Evolutionary conservation across 2,113 vertebrate species (phyloP), one percentile per base, ranked within the genome.

Genomic region (Phrynosoma blainvillii): DNA sequence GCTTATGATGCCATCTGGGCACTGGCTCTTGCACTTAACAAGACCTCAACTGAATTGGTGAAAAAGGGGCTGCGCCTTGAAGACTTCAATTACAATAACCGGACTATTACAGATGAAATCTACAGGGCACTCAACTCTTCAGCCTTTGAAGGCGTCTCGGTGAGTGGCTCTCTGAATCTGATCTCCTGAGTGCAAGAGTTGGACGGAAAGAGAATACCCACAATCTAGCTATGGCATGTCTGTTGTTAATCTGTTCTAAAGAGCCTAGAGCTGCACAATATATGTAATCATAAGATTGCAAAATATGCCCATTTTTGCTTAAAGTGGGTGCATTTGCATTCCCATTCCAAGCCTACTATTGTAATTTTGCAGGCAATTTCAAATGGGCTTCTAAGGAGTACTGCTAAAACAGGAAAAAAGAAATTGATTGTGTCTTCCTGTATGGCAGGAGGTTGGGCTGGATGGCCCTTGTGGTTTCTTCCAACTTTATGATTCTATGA

Each of bases 71-170:
- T 98, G 12, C 95, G 98, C 3, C 91, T 99, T 90, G 98, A 99
- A 90, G 98, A 99, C 93, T 99, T 99, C 95, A 99, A 99, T 95
- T 99, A 99, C 91, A 99, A 99, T 96, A 99, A 99, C 96, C 97
- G 98, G 82, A 98, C 98, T 91, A 99, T 99, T 90, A 99, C 98
- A 0, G 96, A 98, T 0, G 98, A 99, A 93, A 99, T 99, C 94
- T 99, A 99, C 95, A 92, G 98, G 4, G 98, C 98, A 0, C 98
- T 99, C 95, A 99, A 99, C 96, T 99, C 98, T 4, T 99, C 98
- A 0, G 98, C 98, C 83, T 99, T 99, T 0, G 98, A 99, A 85
- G 98, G 98, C 0, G 98, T 99, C 86, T 99, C 98, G 47, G 98
- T 99, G 93, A 96, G 98, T 96, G n/a, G 32, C 8, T 54, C 62